These are phyloP conservation scores for Poeciliopsis presidionis DNA, from an alignment of 2,797 vertebrate genomes.

Conservation along the genomic window DNA sequence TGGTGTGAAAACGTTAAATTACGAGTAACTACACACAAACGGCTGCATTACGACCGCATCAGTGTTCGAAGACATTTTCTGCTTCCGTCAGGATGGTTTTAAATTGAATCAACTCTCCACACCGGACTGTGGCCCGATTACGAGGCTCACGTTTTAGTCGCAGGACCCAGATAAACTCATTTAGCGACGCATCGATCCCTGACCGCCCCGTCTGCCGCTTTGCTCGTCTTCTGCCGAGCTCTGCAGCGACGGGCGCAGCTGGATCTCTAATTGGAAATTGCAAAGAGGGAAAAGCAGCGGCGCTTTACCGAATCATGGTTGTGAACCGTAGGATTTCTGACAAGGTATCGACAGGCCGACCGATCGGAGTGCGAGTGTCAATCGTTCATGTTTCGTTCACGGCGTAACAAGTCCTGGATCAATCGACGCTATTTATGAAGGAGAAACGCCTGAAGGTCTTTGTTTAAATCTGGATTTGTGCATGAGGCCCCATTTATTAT, in stretches of 20 bases:
- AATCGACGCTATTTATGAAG: background rate
- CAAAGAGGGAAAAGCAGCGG: conserved; percentile 6
- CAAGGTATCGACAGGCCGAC: background rate
- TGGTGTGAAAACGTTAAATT: background rate
- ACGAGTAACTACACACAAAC: background rate
- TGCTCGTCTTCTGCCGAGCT: conserved; percentile 1
- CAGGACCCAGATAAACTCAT: background rate
- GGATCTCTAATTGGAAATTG: background rate
- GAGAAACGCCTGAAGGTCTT: background rate
- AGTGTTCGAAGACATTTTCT: background rate
- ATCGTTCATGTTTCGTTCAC: conserved; percentile 20
- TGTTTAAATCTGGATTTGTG: background rate
- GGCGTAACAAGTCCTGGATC: background rate
- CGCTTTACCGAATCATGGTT: background rate
- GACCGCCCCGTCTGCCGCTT: background rate
- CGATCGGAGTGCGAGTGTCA: conserved; percentile 24
- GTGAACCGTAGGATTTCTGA: background rate
- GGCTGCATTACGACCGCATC: background rate
- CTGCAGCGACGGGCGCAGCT: background rate
- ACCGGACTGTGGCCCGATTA: background rate
- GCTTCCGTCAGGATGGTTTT: background rate
- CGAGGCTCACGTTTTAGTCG: background rate
- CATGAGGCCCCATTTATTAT: background rate
- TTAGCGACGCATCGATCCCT: background rate
- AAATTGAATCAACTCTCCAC: background rate